Conservation (phyloP, 2,113 vertebrate species). For the Rhagologus leucostigma region DNA sequence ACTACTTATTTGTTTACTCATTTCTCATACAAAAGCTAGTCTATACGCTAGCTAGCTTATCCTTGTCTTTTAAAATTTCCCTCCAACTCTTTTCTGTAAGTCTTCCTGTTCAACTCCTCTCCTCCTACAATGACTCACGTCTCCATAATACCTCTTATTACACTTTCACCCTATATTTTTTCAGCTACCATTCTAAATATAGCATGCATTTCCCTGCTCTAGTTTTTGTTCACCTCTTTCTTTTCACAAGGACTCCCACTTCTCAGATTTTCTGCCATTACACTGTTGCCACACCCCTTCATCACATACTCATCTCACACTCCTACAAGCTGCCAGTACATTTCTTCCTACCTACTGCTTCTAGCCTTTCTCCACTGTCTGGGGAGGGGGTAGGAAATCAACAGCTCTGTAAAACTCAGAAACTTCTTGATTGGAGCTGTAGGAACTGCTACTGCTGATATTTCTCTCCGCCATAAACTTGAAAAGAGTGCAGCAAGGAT, state of each 20-base stretch:
- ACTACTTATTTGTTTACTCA: background rate
- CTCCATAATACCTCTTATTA: background rate
- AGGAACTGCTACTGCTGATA: background rate
- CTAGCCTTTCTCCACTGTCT: background rate
- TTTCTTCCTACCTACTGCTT: conserved; percentile 41
- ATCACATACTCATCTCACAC: conserved; percentile 37
- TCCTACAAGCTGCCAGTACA: conserved; percentile 29
- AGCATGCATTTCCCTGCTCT: background rate
- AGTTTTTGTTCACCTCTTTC: conserved; percentile 26
- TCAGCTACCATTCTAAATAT: background rate
- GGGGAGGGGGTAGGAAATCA: background rate
- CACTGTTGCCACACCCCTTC: conserved; percentile 21
- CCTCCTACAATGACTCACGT: background rate
- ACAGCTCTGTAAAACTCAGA: background rate
- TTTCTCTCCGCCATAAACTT: background rate
- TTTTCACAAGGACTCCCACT: conserved; percentile 39
- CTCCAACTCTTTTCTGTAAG: background rate
- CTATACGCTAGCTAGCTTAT: background rate
- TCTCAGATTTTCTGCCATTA: conserved; percentile 30
- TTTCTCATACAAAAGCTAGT: background rate
- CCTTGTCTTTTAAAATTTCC: conserved; percentile 1
- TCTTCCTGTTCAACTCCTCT: background rate
- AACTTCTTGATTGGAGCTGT: background rate
- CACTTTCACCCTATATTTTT: background rate
- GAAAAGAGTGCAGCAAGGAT: background rate